These are phyloP conservation scores for Dryas iulia DNA, from an alignment of 1,140 invertebrate species.

Conservation along the genomic window DNA sequence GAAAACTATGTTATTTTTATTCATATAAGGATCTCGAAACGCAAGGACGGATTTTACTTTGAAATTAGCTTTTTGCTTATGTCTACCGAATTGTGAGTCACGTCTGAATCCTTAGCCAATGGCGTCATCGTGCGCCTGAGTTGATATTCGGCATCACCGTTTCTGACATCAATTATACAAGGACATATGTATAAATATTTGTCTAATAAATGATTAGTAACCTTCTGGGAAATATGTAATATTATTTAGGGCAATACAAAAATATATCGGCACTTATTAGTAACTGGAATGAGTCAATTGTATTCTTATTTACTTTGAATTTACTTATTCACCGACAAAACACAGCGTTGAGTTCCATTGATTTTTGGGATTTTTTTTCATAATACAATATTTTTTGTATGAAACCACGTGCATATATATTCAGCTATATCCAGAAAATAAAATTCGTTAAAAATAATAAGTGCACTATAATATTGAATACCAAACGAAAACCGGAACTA, in stretches of 20 bases:
- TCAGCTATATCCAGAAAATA: no score
- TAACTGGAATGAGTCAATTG: not conserved
- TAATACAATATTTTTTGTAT: no score
- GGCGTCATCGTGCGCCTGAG: conserved; percentile 48
- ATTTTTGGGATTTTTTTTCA: no score
- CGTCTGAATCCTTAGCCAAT: conserved; percentile 47
- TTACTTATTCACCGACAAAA: no score
- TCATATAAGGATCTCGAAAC: no score
- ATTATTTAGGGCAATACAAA: not conserved
- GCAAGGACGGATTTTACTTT: conserved; percentile 4
- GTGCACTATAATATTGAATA: no score
- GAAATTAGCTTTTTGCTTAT: conserved; percentile 12
- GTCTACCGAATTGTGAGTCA: conserved; percentile 46
- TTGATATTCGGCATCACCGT: conserved; percentile 28
- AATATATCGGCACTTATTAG: not conserved
- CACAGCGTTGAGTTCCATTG: no score
- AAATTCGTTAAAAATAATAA: no score
- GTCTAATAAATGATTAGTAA: conserved; percentile 4
- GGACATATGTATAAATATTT: conserved; percentile 23
- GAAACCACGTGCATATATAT: no score
- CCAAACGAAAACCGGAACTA: no score
- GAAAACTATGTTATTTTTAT: conserved; percentile 12
- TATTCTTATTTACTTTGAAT: no score
- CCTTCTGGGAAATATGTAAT: conserved; percentile 7
- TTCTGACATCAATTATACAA: conserved; percentile 9